Evolutionary conservation across 2,113 vertebrate genomes (phyloP), one percentile per base, ranked within the genome.

Genomic region (Sisor rabdophorus): DNA sequence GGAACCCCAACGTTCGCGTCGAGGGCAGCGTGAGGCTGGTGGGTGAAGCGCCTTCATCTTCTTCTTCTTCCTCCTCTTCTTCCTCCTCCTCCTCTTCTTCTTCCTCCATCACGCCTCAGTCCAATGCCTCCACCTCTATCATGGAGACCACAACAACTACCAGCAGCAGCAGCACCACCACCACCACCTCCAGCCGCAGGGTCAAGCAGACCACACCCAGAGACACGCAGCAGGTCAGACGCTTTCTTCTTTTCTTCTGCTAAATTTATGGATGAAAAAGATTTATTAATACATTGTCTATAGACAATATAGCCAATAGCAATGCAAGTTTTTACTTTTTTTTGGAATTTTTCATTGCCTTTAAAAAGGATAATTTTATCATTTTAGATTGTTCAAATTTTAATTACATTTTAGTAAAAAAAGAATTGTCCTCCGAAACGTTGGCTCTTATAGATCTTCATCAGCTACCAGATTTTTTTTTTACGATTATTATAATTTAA

Each of bases 121-220:
- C 96, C 64, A 96, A 96, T 65, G 95, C 94, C 81, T 98, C 96
- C 87, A 98, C 97, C 0, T 96, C 96, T 59, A 95, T 98, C 85
- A 96, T 97, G 94, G 96, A 98, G 90, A 98, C 96, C 81, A 99
- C 97, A 73, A 98, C 97, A 4, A 98, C 95, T 69, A 92, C 96
- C 76, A 98, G 95, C 9, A 98, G 95, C 9, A 98, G 95, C 76
- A 98, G 95, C 74, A 92, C 95, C 76, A 98, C 96, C 7, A 98
- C 95, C 71, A 91, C 96, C 64, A 95, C 97, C 15, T 95, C 95
- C 0, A 96, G 92, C 87, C 92, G 94, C 83, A 92, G 93, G 88
- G 93, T 94, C 84, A 98, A 97, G 83, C 88, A 93, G 71, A 95
- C 96, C 0, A 98, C 97, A 2, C 93, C 96, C 1, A 93, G 94